Evolutionary conservation across 2,113 vertebrate genomes (phyloP).

Genomic region (Anhinga anhinga): DNA sequence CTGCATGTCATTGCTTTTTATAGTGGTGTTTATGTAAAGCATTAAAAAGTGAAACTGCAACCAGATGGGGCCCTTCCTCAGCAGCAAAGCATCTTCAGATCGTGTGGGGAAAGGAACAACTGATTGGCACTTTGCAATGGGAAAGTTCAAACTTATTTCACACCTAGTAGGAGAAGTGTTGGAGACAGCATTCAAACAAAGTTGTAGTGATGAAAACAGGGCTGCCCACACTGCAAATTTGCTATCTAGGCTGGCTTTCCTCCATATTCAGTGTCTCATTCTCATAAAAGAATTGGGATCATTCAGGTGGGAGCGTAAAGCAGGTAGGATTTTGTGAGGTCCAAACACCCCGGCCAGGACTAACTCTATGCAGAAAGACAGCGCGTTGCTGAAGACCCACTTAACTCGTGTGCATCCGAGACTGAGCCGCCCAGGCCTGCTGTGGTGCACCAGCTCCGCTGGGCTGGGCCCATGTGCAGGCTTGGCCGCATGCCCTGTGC

Average conservation of each 20-base stretch:
- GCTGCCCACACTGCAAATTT: neutral
- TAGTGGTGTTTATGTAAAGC: slow-evolving; percentile 33
- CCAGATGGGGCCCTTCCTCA: slow-evolving; percentile 14
- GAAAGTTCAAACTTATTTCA: neutral
- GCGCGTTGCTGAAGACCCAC: neutral
- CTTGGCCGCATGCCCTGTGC: rapidly evolving
- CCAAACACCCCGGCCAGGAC: neutral
- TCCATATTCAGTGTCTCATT: neutral
- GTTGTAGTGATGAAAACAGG: neutral
- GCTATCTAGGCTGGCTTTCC: neutral
- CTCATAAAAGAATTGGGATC: neutral
- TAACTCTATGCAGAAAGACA: neutral
- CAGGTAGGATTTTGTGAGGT: neutral
- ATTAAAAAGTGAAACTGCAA: slow-evolving; percentile 11
- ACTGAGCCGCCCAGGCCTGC: rapidly evolving
- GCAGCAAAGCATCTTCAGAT: neutral
- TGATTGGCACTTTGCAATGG: neutral
- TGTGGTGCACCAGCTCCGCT: too few relatives aligned
- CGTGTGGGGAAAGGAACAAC: neutral
- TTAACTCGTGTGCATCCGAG: neutral
- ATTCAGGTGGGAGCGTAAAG: neutral
- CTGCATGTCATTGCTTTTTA: slow-evolving; percentile 29
- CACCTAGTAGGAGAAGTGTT: neutral
- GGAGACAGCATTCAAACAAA: neutral
- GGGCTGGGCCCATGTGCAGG: neutral